Conservation (phyloP, 2,797 vertebrate species). For the Poeciliopsis paucimaculata region DNA sequence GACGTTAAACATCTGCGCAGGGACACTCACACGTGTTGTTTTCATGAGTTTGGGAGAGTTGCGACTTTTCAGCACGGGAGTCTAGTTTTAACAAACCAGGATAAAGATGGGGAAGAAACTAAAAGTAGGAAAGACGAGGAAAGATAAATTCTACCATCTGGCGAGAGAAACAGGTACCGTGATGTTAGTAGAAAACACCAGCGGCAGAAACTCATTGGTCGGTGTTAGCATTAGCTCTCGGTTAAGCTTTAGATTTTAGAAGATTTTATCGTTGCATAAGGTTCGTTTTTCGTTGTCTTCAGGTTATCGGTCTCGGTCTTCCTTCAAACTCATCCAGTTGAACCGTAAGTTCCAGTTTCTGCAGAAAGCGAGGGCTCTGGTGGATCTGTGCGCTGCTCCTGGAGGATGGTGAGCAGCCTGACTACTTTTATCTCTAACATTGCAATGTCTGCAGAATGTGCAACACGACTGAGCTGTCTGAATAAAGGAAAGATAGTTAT, state of each 20-base stretch:
- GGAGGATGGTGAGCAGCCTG: constrained; percentile 89
- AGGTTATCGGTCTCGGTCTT: constrained; percentile 97
- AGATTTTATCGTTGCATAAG: not conserved
- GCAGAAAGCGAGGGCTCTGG: constrained; percentile 89
- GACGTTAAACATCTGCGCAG: constrained; percentile 53
- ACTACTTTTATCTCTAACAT: not conserved
- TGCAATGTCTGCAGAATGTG: not conserved
- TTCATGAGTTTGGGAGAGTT: constrained; percentile 17
- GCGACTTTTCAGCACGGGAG: constrained; percentile 3
- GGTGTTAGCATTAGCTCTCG: constrained; percentile 22
- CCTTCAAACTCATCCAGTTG: constrained; percentile 97
- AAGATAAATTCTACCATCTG: constrained; percentile 96
- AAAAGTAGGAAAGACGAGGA: constrained; percentile 91
- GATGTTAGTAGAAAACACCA: not conserved
- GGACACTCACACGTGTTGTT: constrained; percentile 68
- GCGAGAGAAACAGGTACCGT: constrained; percentile 93
- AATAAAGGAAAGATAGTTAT: not conserved
- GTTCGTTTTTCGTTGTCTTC: not conserved
- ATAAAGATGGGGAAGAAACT: constrained; percentile 94
- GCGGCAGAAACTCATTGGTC: not conserved
- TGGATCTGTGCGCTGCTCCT: constrained; percentile 94
- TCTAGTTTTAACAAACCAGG: not conserved
- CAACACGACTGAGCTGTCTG: not conserved
- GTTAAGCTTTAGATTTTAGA: not conserved
- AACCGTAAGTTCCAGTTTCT: constrained; percentile 96